These are phyloP conservation scores for Adoxophyes honmai DNA, from an alignment of 1,140 invertebrate species.

Conservation along the genomic window DNA sequence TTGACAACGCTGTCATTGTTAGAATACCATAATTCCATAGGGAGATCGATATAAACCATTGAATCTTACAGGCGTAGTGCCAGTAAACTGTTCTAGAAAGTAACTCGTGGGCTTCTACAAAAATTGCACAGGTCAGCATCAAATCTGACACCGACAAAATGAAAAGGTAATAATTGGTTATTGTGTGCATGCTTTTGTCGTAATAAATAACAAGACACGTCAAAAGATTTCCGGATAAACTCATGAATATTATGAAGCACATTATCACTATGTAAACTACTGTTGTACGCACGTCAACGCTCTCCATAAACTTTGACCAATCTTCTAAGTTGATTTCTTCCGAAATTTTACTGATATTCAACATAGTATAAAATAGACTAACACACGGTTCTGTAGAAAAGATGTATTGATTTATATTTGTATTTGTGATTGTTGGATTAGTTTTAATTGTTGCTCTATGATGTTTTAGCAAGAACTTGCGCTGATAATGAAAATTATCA, in stretches of 20 bases:
- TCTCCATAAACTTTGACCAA: neutral
- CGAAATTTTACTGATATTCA: no score
- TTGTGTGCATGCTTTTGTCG: neutral
- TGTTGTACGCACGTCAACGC: neutral
- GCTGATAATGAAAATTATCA: no score
- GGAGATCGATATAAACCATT: neutral
- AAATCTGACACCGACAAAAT: neutral
- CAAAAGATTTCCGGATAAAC: neutral
- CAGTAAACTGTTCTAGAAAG: no score
- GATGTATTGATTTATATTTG: no score
- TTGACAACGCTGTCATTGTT: slow-evolving; percentile 3
- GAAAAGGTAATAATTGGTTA: slow-evolving; percentile 1
- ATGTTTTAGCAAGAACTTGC: no score
- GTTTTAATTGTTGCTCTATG: no score
- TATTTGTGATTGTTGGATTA: no score
- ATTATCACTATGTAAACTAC: neutral
- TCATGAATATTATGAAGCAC: neutral
- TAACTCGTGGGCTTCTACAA: neutral
- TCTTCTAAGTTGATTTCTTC: neutral
- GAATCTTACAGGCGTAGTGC: neutral
- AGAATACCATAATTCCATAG: neutral
- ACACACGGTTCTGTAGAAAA: no score
- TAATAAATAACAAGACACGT: slow-evolving; percentile 3
- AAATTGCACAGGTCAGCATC: neutral
- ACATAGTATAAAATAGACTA: no score